Evolutionary conservation across 1,140 invertebrate species (phyloP).

Genomic region (Frieseomelitta varia): DNA sequence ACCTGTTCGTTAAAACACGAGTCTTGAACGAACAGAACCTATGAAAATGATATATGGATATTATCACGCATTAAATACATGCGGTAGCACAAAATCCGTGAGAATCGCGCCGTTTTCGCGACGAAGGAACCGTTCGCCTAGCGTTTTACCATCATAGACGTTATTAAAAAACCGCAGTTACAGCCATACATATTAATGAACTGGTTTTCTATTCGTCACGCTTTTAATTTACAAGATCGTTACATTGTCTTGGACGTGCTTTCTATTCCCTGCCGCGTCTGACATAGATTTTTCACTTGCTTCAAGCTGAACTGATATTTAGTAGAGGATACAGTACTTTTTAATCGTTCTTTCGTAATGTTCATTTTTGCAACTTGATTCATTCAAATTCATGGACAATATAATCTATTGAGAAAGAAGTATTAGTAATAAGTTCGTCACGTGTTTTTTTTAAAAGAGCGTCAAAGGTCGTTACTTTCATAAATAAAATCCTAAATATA

Average conservation of each 20-base stretch:
- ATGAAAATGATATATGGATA: not conserved
- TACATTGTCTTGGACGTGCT: conserved; percentile 17
- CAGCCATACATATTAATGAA: conserved; percentile 36
- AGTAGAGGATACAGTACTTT: not conserved
- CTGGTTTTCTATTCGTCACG: conserved; percentile 32
- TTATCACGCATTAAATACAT: not conserved
- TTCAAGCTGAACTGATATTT: not conserved
- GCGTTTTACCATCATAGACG: conserved; percentile 2
- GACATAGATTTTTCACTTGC: conserved; percentile 5
- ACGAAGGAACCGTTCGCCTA: not conserved
- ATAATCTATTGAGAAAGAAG: not conserved
- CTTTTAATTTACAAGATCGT: conserved; percentile 28
- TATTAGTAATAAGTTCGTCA: not conserved
- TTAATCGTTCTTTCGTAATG: not conserved
- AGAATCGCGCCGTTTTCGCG: not conserved
- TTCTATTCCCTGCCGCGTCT: conserved; percentile 13
- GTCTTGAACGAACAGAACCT: no score
- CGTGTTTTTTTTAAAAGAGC: not conserved
- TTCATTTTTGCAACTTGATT: not conserved
- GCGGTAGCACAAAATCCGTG: not conserved
- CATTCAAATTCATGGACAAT: not conserved
- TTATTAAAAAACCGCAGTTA: conserved; percentile 23
- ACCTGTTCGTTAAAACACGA: no score
- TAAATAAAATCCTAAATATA: no score
- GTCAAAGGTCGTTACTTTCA: not conserved